Percentiles rank a stretch among this genome's conserved stretches.
Evolutionary conservation across 2,888 invertebrate genomes (phyloP).

Genomic region (Eupithecia dodoneata): DNA sequence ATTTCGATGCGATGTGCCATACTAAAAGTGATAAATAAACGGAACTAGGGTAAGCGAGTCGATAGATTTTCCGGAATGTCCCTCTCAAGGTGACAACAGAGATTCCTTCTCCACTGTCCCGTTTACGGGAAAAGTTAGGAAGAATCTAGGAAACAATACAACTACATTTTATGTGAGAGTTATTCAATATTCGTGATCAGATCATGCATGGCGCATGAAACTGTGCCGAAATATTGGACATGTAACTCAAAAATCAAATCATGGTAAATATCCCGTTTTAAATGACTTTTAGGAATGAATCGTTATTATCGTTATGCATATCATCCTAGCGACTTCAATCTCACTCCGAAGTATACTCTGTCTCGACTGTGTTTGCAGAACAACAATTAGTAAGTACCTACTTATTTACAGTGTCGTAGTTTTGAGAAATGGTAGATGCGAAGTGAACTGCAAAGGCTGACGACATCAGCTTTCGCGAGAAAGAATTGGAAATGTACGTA

Average conservation of each 20-base stretch:
- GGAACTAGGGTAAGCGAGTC: constrained; percentile 24
- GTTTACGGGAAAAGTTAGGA: background rate
- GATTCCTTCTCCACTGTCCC: background rate
- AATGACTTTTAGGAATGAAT: too few relatives aligned
- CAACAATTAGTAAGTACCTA: background rate
- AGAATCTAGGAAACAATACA: background rate
- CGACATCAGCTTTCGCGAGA: constrained; percentile 1
- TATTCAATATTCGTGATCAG: too few relatives aligned
- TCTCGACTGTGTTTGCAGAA: background rate
- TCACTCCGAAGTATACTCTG: background rate
- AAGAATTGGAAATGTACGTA: background rate
- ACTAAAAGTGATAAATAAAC: constrained; percentile 25
- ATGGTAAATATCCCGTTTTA: too few relatives aligned
- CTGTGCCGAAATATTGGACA: too few relatives aligned
- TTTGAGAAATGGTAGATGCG: constrained; percentile 5
- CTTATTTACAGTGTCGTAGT: constrained; percentile 7
- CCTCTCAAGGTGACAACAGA: constrained; percentile 14
- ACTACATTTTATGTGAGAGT: background rate
- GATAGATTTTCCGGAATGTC: constrained; percentile 15
- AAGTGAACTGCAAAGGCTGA: background rate
- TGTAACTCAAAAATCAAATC: too few relatives aligned
- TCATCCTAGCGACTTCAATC: too few relatives aligned
- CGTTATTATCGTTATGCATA: too few relatives aligned
- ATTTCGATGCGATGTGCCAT: constrained; percentile 6
- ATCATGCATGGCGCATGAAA: too few relatives aligned